phyloP scores from a whole-genome alignment of 2,797 vertebrate species.

The Alectoris magna region DNA sequence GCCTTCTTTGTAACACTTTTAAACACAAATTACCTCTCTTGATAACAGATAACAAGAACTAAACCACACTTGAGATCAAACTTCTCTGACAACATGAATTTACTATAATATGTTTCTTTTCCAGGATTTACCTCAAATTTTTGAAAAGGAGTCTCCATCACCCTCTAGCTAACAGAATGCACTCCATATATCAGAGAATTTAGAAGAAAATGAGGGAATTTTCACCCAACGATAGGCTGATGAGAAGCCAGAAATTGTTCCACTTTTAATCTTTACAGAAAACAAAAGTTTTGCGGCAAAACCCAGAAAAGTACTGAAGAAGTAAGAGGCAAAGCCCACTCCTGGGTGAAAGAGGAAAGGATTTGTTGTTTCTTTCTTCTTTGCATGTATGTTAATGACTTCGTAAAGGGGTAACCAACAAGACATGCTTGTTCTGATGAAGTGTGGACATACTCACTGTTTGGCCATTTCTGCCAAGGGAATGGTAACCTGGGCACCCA shows the following conservation, averaged over 20 bases:
- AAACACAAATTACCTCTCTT: not conserved
- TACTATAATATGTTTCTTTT: rapidly evolving
- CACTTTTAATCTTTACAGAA: not conserved
- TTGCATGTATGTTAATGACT: too few relatives aligned
- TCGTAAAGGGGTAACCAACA: not conserved
- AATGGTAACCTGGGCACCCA: not conserved
- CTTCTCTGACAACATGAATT: not conserved
- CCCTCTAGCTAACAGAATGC: not conserved
- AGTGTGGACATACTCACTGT: too few relatives aligned
- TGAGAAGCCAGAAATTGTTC: not conserved
- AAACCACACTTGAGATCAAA: rapidly evolving
- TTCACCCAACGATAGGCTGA: not conserved
- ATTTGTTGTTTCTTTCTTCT: not conserved
- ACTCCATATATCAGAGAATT: rapidly evolving
- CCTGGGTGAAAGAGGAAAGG: not conserved
- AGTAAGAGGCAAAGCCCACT: not conserved
- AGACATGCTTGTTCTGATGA: not conserved
- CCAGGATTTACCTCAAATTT: not conserved
- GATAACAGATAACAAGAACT: not conserved
- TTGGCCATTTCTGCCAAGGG: not conserved
- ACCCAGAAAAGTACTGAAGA: not conserved
- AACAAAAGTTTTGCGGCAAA: not conserved
- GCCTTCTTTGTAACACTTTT: not conserved
- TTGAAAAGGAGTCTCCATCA: not conserved
- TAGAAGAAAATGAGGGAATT: not conserved